Base-by-base conservation (phyloP, 2,797 vertebrate species). In the Ataeniobius toweri region DNA sequence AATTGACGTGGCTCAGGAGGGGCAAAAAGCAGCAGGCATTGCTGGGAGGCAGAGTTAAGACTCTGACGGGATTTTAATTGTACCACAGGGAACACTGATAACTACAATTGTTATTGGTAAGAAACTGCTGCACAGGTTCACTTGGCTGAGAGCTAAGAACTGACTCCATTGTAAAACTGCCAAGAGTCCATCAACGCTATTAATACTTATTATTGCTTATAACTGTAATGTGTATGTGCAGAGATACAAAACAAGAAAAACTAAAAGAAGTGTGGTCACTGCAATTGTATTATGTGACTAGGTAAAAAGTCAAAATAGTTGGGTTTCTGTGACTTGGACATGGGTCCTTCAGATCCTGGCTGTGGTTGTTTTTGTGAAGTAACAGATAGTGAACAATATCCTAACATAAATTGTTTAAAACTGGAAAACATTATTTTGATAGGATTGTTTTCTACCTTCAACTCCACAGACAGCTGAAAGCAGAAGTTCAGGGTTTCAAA, bases 21-120 rank as follows among this genome's bases (percentile, higher is more conserved):
- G 92, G 90, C 82, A 81, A 80, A 80, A 92, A 96, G 95, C 95
- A 95, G 94, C 94, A 94, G 95, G 95, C 93, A 93, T 93, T 92
- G 94, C 93, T 93, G 91, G 87, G 86, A 95, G 94, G 94, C 93
- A 94, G 92, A 94, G 91, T 92, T 91, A 94, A 94, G 86, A 94
- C 94, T 94, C 93, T 78, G 91, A 93, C 88, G 89, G 93, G 95
- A 95, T 95, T 95, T 94, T 95, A 95, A 96, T 95, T 95, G 94
- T 94, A 95, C 95, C 91, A 77, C 91, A 83, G 95, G 95, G 95
- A 96, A 75, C 73, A 18, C 75, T 71, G 76, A 91, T 94, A 94
- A 95, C 88, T 91, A 86, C 92, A 91, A 94, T 94, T 95, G 94
- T 95, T 95, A 95, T 93, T 93, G 93, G 92, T 87, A 93, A 92